Conservation (phyloP, 2,888 invertebrate species). For the Lepidochitona cinerea region DNA sequence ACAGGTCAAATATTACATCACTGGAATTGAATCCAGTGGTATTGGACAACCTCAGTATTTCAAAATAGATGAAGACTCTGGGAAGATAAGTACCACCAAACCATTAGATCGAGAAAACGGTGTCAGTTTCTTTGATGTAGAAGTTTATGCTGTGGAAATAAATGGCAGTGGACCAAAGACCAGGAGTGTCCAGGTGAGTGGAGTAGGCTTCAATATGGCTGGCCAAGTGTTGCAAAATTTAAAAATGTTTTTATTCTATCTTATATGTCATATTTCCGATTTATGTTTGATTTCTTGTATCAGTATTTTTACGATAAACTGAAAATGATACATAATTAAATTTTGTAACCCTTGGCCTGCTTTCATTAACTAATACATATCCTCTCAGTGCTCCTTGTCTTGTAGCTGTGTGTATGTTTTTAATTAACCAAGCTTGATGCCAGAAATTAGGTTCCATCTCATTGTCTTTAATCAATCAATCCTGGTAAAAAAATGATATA, state of each 20-base stretch:
- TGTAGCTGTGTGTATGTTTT: too few relatives aligned
- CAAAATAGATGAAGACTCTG: conserved; percentile 47
- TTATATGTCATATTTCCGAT: too few relatives aligned
- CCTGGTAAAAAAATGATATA: too few relatives aligned
- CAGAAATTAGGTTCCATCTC: too few relatives aligned
- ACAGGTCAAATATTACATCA: conserved; percentile 89
- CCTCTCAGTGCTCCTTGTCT: too few relatives aligned
- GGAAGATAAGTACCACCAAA: conserved; percentile 43
- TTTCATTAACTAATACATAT: too few relatives aligned
- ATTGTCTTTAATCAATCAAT: too few relatives aligned
- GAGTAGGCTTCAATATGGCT: neutral
- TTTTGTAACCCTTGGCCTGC: too few relatives aligned
- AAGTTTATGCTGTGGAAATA: conserved; percentile 57
- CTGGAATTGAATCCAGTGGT: conserved; percentile 75
- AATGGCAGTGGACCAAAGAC: conserved; percentile 50
- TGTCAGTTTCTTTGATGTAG: conserved; percentile 50
- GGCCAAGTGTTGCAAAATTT: too few relatives aligned
- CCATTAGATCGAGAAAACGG: conserved; percentile 55
- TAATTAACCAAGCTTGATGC: too few relatives aligned
- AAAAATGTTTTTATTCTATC: too few relatives aligned
- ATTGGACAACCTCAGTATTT: conserved; percentile 46
- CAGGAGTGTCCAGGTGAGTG: conserved; percentile 50
- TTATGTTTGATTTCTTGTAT: too few relatives aligned
- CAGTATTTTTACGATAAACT: neutral
- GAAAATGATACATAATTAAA: neutral